phyloP scores from a whole-genome alignment of 2,797 vertebrate species.

The Streptopelia turtur region DNA sequence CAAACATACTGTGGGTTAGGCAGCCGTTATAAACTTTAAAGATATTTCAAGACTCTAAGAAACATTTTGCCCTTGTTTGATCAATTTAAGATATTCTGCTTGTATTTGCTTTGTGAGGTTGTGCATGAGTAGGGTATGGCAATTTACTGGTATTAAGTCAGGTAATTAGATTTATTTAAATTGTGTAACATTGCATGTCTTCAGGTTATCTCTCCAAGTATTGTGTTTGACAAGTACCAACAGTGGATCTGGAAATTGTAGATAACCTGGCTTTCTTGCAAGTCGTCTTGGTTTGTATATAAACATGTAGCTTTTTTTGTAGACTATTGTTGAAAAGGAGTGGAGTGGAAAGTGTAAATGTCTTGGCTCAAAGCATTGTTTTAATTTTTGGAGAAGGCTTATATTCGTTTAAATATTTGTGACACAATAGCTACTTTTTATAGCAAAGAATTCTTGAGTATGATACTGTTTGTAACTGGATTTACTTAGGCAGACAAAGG shows the following conservation, averaged over 20 bases:
- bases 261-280: neutral
- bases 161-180: neutral
- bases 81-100: neutral
- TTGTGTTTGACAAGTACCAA: neutral
- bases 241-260: neutral
- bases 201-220: neutral
- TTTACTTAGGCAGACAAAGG: neutral
- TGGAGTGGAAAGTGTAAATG: neutral
- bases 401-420: neutral
- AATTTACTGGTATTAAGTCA: neutral
- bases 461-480: neutral
- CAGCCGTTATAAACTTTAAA: neutral
- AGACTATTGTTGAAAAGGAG: neutral
- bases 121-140: neutral
- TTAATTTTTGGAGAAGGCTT: neutral
- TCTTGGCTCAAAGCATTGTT: neutral
- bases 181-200: neutral
- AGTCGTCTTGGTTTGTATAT: neutral
- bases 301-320: neutral
- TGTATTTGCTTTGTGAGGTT: neutral
- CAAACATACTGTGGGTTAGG: neutral
- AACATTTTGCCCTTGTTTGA: neutral
- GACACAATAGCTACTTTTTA: neutral
- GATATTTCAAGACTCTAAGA: neutral
- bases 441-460: neutral